Base-by-base conservation (phyloP, 2,113 vertebrate species). In the Sprattus sprattus region DNA sequence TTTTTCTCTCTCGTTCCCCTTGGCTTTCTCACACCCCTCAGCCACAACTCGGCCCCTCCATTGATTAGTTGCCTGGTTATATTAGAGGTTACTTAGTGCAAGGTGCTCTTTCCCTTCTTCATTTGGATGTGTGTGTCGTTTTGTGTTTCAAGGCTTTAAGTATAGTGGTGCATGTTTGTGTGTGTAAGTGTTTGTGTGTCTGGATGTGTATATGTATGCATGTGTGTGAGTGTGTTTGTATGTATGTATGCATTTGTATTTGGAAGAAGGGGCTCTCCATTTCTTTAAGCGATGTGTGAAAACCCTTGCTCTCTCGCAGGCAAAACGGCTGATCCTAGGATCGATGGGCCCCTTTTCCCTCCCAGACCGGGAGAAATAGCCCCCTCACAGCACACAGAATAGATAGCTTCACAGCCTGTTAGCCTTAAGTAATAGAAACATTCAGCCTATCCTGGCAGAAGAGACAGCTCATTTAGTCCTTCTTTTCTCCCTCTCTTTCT, bases 361-460 rank as follows among this genome's bases (percentile, higher is more conserved):
- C 90, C 92, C 89, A 83, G 95, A 94, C 94, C 92, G 94, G 94
- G 94, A 92, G 95, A 96, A 97, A 96, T 95, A 96, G 93, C 94
- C 94, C 94, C 94, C 94, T 95, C 93, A 93, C 96, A 95, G 95
- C 95, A 95, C 95, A 92, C 95, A 96, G 96, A 97, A 97, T 97
- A 95, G 96, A 97, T 97, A 96, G 96, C 96, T 98, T 98, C 96
- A 97, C 96, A 97, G 97, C 97, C 96, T 96, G 96, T 98, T 97
- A 97, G 96, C 96, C 96, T 97, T 97, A 97, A 98, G 97, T 97
- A 97, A 98, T 98, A 98, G 97, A 98, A 97, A 97, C 96, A 97
- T 97, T 97, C 96, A 97, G 96, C 96, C 95, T 94, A 97, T 97
- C 93, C 94, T 97, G 96, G 96, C 96, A 96, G 95, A 95, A 97